These are phyloP conservation scores for Cuniculus paca DNA, from an alignment of 2,797 vertebrate genomes.

Conservation along the genomic window DNA sequence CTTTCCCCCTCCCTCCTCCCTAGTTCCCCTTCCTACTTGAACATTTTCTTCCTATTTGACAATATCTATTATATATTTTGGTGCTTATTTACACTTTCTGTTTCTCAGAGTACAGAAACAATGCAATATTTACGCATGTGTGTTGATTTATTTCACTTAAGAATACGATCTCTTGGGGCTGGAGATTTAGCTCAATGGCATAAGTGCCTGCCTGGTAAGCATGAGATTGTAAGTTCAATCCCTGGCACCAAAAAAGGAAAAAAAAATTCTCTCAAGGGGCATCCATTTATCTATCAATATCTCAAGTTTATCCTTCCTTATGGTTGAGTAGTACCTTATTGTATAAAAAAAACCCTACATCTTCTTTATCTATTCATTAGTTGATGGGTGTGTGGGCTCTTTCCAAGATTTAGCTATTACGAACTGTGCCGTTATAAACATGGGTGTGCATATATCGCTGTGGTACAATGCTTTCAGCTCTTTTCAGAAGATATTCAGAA, in stretches of 20 bases:
- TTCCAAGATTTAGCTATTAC: neutral
- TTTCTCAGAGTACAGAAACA: neutral
- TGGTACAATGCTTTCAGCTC: neutral
- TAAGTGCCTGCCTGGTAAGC: too few relatives aligned
- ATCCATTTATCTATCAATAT: neutral
- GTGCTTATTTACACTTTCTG: neutral
- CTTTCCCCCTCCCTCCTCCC: neutral
- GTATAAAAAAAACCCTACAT: neutral
- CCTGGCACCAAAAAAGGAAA: too few relatives aligned
- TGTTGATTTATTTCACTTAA: neutral
- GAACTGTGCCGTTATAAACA: neutral
- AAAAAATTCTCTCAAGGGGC: too few relatives aligned
- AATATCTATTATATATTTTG: too few relatives aligned
- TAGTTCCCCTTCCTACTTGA: neutral
- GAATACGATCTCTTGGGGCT: too few relatives aligned
- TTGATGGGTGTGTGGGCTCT: neutral
- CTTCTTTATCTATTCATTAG: neutral
- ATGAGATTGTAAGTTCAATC: too few relatives aligned
- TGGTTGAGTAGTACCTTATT: neutral
- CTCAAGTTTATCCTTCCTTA: neutral
- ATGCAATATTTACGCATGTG: neutral
- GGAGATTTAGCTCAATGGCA: too few relatives aligned
- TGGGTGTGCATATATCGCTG: neutral
- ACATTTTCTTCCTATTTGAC: neutral
- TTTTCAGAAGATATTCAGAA: neutral